Conservation (phyloP, 2,797 vertebrate genomes). For the Leontopithecus rosalia region DNA sequence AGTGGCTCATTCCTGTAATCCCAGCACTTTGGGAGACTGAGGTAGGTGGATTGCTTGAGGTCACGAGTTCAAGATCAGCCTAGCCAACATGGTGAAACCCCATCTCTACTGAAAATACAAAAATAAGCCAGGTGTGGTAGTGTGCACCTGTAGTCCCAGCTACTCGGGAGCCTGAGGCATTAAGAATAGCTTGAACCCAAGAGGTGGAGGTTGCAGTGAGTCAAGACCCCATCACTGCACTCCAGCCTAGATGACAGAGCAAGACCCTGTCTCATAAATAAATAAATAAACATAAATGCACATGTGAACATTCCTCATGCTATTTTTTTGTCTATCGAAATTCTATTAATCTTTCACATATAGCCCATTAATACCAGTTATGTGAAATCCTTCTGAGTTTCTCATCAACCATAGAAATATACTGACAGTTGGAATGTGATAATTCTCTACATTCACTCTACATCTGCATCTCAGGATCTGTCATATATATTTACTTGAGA, state of each 20-base stretch:
- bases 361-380: neutral
- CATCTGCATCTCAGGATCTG: neutral
- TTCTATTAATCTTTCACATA: conserved; percentile 1
- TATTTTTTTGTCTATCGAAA: conserved; percentile 29
- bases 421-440: neutral
- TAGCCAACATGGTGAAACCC: neutral
- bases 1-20: neutral
- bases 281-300: neutral
- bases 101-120: neutral
- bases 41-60: neutral
- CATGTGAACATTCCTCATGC: neutral
- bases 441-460: neutral
- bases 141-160: neutral
- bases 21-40: neutral
- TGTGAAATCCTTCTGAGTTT: conserved; percentile 39
- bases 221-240: neutral
- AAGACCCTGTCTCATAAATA: neutral
- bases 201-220: neutral
- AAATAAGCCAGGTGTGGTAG: neutral
- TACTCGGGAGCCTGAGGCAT: neutral
- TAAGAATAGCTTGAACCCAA: neutral
- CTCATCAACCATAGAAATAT: neutral
- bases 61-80: neutral
- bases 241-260: neutral
- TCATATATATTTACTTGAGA: neutral